Evolutionary conservation across 1,140 invertebrate species (phyloP).

Genomic region (Drosophila oshimai): DNA sequence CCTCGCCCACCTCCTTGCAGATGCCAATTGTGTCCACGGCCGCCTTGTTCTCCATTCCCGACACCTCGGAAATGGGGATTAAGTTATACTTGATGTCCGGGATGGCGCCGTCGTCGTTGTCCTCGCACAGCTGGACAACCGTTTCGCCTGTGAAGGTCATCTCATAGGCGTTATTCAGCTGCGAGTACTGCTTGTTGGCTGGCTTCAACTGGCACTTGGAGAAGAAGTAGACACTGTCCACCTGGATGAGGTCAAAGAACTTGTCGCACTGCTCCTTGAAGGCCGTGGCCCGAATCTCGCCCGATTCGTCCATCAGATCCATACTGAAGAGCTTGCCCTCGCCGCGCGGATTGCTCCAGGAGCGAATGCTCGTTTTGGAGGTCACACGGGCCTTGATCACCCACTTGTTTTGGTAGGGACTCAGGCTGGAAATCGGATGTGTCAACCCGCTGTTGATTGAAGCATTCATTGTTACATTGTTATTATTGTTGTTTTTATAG

Average conservation of each 20-base stretch:
- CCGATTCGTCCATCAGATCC: constrained; percentile 95
- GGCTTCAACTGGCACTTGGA: constrained; percentile 91
- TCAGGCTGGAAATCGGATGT: constrained; percentile 90
- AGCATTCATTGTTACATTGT: constrained; percentile 51
- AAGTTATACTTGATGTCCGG: constrained; percentile 94
- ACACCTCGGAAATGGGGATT: constrained; percentile 89
- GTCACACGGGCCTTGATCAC: constrained; percentile 95
- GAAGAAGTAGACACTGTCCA: constrained; percentile 94
- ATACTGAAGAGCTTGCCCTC: constrained; percentile 97
- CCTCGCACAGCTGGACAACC: constrained; percentile 88
- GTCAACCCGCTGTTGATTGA: constrained; percentile 83
- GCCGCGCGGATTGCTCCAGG: constrained; percentile 95
- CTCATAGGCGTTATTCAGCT: constrained; percentile 97
- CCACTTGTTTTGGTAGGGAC: constrained; percentile 97
- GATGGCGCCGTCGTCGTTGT: constrained; percentile 85
- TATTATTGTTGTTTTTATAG: constrained; percentile 51
- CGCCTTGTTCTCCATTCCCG: constrained; percentile 86
- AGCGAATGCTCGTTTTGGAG: constrained; percentile 91
- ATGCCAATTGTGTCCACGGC: constrained; percentile 95
- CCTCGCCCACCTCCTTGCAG: constrained; percentile 89
- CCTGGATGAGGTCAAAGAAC: constrained; percentile 94
- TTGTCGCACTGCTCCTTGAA: constrained; percentile 96
- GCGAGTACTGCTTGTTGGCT: constrained; percentile 95
- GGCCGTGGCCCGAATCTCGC: constrained; percentile 97
- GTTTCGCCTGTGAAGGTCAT: constrained; percentile 94